Conservation (phyloP, 1,140 invertebrate genomes). For the Lucilia sericata region DNA sequence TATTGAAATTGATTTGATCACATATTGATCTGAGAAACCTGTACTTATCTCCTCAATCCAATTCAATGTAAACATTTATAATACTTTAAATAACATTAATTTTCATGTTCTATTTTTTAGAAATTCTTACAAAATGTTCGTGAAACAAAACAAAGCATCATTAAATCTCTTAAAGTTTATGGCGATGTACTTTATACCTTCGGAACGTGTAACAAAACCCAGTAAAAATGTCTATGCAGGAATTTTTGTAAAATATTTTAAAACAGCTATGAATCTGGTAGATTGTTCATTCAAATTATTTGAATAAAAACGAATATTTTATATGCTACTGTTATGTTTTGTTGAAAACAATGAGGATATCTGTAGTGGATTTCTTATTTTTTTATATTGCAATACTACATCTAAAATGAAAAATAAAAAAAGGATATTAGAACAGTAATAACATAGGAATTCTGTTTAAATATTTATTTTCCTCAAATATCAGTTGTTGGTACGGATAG, state of each 20-base stretch:
- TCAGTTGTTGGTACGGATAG: slow-evolving; percentile 70
- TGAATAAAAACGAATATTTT: slow-evolving; percentile 55
- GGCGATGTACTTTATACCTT: slow-evolving; percentile 42
- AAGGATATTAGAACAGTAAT: no score
- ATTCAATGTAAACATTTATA: no score
- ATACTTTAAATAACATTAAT: neutral
- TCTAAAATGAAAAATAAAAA: slow-evolving; percentile 51
- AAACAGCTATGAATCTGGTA: slow-evolving; percentile 19
- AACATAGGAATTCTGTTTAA: no score
- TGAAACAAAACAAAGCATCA: slow-evolving; percentile 55
- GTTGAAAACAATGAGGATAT: slow-evolving; percentile 52
- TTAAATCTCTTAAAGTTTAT: slow-evolving; percentile 48
- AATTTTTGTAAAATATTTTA: slow-evolving; percentile 44
- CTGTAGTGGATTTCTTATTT: slow-evolving; percentile 51
- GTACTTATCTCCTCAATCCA: no score
- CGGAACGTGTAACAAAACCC: slow-evolving; percentile 46
- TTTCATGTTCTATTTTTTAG: slow-evolving; percentile 67
- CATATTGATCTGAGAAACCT: no score
- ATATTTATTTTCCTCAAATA: slow-evolving; percentile 32
- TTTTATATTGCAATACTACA: slow-evolving; percentile 55
- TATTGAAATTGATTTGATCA: no score
- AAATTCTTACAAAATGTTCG: slow-evolving; percentile 72
- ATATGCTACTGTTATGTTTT: slow-evolving; percentile 60
- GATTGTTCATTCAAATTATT: slow-evolving; percentile 43
- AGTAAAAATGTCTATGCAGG: slow-evolving; percentile 65